These are phyloP conservation scores for Etheostoma perlongum DNA, from an alignment of 2,797 vertebrate species.

Conservation along the genomic window DNA sequence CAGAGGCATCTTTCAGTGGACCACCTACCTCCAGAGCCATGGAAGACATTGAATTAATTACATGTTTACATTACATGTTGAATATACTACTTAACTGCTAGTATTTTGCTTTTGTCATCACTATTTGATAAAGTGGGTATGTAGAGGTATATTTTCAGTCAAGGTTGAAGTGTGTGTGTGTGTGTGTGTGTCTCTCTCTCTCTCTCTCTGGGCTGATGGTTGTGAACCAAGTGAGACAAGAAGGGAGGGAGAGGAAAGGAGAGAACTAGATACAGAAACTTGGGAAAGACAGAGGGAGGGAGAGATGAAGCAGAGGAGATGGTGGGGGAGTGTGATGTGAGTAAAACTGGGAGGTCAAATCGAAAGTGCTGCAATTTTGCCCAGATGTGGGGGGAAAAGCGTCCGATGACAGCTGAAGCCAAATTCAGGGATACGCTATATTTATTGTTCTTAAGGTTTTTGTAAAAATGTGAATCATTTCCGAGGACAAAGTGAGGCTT, in stretches of 20 bases:
- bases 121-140: slow-evolving; percentile 7
- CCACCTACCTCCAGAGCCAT: not conserved
- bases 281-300: slow-evolving; percentile 46
- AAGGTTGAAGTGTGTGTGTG: slow-evolving; percentile 37
- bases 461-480: slow-evolving; percentile 54
- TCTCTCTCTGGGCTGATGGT: slow-evolving; percentile 31
- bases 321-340: slow-evolving; percentile 45
- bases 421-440: slow-evolving; percentile 38
- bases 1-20: not conserved
- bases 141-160: slow-evolving; percentile 30
- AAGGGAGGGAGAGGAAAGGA: slow-evolving; percentile 33
- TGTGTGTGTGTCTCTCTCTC: not conserved
- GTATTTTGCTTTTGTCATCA: not conserved
- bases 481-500: slow-evolving; percentile 71
- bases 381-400: slow-evolving; percentile 50
- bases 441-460: slow-evolving; percentile 60
- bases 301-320: slow-evolving; percentile 30
- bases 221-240: slow-evolving; percentile 45
- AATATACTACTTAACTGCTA: not conserved
- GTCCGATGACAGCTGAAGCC: slow-evolving; percentile 34
- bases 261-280: slow-evolving; percentile 38
- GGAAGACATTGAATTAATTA: not conserved
- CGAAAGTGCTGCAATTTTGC: slow-evolving; percentile 34
- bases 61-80: no score
- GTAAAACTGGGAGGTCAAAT: slow-evolving; percentile 50